Percentiles rank a stretch among this genome's conserved stretches.
phyloP scores from a whole-genome alignment of 2,113 vertebrate species.

The Stegostoma tigrinum region DNA sequence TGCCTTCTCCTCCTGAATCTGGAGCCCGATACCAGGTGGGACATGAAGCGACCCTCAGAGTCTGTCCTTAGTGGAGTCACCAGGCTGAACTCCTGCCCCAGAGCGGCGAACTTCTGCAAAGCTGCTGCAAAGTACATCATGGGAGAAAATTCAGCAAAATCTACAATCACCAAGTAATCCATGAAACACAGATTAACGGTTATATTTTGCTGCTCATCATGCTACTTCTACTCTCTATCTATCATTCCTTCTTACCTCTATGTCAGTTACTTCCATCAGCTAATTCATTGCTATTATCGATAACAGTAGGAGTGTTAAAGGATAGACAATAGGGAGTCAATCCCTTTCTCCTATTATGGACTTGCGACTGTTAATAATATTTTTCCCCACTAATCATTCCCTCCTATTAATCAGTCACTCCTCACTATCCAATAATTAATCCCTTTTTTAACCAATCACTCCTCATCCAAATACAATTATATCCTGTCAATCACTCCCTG shows the following conservation, averaged over 20 bases:
- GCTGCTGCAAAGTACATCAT: not conserved
- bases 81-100: slow-evolving; percentile 68
- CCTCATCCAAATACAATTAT: too few relatives aligned
- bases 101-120: not conserved
- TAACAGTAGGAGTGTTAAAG: too few relatives aligned
- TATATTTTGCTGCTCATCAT: not conserved
- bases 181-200: not conserved
- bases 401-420: not conserved
- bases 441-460: not conserved
- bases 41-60: slow-evolving; percentile 76
- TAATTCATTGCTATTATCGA: not conserved
- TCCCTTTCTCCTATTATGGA: not conserved
- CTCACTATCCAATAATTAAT: not conserved
- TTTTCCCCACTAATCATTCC: not conserved
- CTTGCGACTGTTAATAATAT: too few relatives aligned
- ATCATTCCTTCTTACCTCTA: not conserved
- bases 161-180: not conserved
- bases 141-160: not conserved
- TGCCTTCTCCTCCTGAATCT: slow-evolving; percentile 67
- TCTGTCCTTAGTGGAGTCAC: slow-evolving; percentile 81
- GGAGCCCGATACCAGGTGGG: slow-evolving; percentile 73
- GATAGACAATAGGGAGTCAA: not conserved
- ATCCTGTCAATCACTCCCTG: too few relatives aligned
- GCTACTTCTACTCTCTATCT: not conserved
- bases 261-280: not conserved